Evolutionary conservation across 1,140 invertebrate species (phyloP).

Genomic region (Oreohelix idahoensis): DNA sequence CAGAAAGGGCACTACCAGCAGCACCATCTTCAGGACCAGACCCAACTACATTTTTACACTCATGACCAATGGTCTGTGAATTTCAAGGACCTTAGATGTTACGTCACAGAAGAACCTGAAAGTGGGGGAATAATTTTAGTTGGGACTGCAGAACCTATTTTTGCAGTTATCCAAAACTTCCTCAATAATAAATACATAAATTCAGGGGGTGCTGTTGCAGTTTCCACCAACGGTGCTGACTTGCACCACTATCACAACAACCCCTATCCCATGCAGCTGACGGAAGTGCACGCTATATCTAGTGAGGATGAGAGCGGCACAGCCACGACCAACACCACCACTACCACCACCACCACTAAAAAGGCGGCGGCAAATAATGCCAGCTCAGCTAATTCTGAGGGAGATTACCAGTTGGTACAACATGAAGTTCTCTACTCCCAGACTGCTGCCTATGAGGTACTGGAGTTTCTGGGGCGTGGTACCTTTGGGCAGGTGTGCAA

Average conservation of each 20-base stretch:
- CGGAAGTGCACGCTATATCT: slow-evolving; percentile 66
- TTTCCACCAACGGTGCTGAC: slow-evolving; percentile 73
- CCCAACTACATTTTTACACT: not conserved
- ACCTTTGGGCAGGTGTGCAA: slow-evolving; percentile 99
- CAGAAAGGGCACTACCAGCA: slow-evolving; percentile 9
- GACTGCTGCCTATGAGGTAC: slow-evolving; percentile 91
- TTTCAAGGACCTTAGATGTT: not conserved
- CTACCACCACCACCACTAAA: slow-evolving; percentile 82
- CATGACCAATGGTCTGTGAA: not conserved
- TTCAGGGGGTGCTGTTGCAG: slow-evolving; percentile 50
- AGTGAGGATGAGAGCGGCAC: slow-evolving; percentile 68
- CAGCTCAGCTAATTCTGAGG: slow-evolving; percentile 80
- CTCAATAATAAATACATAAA: not conserved
- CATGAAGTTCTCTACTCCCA: slow-evolving; percentile 98
- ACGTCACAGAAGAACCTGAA: not conserved
- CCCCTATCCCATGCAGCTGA: slow-evolving; percentile 61
- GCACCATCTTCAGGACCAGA: not conserved
- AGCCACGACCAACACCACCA: slow-evolving; percentile 75
- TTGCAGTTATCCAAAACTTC: not conserved
- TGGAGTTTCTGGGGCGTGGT: slow-evolving; percentile 97
- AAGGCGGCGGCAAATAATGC: slow-evolving; percentile 79
- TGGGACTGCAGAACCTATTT: slow-evolving; percentile 17
- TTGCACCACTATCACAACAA: slow-evolving; percentile 82
- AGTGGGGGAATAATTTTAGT: slow-evolving; percentile 23
- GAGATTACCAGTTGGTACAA: slow-evolving; percentile 97